These are phyloP conservation scores for Menidia beryllina DNA, from an alignment of 2,113 vertebrate species.

Conservation along the genomic window DNA sequence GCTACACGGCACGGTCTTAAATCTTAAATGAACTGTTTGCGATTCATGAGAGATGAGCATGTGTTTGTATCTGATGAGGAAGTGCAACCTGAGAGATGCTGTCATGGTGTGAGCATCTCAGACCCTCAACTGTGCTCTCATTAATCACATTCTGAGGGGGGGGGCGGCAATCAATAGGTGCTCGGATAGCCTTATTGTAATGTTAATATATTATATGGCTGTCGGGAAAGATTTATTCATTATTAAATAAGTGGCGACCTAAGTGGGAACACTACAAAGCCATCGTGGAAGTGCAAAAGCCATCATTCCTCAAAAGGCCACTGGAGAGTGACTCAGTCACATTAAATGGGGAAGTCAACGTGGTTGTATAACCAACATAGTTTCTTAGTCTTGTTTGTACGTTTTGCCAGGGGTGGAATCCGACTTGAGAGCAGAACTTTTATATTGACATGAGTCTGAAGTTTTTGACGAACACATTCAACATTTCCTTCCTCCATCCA, in stretches of 20 bases:
- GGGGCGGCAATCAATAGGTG: constrained; percentile 56
- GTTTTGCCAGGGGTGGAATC: background rate
- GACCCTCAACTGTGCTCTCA: constrained; percentile 41
- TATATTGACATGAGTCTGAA: background rate
- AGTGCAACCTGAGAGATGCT: constrained; percentile 22
- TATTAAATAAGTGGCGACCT: too few relatives aligned
- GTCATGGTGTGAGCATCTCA: constrained; percentile 16
- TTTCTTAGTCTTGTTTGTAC: too few relatives aligned
- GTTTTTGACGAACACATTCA: background rate
- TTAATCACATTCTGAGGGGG: constrained; percentile 56
- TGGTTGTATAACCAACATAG: too few relatives aligned
- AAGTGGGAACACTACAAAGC: too few relatives aligned
- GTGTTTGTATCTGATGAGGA: background rate
- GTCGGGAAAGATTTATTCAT: background rate
- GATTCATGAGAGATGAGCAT: constrained; percentile 22
- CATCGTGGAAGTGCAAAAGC: too few relatives aligned
- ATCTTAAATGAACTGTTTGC: background rate
- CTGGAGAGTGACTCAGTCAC: too few relatives aligned
- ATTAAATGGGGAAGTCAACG: too few relatives aligned
- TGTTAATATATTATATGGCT: background rate
- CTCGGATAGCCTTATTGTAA: background rate
- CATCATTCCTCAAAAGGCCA: too few relatives aligned
- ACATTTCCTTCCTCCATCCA: too few relatives aligned
- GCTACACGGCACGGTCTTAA: background rate
- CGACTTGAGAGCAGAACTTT: constrained; percentile 8